Conservation (phyloP, 92 coral and sea anemone genomes). For the Zoanthus sansibaricus region DNA sequence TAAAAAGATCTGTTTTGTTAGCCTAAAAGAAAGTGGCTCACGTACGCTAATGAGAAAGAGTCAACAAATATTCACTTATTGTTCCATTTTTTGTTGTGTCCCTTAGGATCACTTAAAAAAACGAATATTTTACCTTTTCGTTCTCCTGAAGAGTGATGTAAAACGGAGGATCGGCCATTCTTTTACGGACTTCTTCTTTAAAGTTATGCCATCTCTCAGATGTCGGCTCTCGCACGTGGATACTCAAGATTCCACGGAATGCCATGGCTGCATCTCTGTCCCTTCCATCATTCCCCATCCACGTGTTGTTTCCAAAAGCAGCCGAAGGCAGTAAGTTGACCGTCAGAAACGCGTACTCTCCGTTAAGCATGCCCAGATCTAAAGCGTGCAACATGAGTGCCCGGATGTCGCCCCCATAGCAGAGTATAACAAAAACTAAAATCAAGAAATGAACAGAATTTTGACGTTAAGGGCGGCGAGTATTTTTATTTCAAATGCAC, state of each 20-base stretch:
- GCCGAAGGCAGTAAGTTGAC: conserved; percentile 85
- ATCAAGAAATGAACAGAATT: background rate
- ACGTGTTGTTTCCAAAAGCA: conserved; percentile 84
- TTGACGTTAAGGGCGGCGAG: no score
- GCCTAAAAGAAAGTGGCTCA: no score
- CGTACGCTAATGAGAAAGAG: no score
- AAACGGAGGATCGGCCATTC: conserved; percentile 76
- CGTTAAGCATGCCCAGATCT: conserved; percentile 90
- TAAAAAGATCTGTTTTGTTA: no score
- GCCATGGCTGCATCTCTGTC: conserved; percentile 80
- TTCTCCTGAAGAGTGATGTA: conserved; percentile 61
- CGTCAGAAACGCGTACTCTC: conserved; percentile 85
- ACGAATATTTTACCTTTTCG: conserved; percentile 56
- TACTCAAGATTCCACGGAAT: conserved; percentile 85
- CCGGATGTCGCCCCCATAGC: conserved; percentile 86
- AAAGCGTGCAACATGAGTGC: conserved; percentile 83
- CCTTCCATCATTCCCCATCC: conserved; percentile 90
- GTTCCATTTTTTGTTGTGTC: no score
- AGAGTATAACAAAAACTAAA: conserved; percentile 77
- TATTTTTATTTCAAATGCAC: no score
- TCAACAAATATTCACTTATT: no score
- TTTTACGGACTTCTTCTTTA: conserved; percentile 69
- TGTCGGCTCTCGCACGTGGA: conserved; percentile 85
- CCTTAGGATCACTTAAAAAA: no score
- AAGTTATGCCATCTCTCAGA: conserved; percentile 74